phyloP scores from a whole-genome alignment of 1,140 invertebrate species.

The Drosophila watanabei region DNA sequence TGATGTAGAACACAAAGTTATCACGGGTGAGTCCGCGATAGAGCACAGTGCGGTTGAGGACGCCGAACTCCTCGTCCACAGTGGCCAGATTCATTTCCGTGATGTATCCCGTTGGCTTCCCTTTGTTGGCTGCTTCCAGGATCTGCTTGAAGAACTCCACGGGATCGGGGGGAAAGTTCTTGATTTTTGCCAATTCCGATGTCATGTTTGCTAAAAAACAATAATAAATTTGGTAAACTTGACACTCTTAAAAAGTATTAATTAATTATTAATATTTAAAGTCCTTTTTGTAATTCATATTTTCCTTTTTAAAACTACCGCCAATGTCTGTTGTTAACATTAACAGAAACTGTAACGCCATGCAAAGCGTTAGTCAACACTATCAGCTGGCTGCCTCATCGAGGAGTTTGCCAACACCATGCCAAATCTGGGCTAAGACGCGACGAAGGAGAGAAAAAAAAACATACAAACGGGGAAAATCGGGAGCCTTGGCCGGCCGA shows the following conservation, averaged over 20 bases:
- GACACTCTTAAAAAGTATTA: too few relatives aligned
- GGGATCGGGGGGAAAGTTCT: slow-evolving; percentile 48
- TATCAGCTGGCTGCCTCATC: neutral
- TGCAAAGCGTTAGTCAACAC: slow-evolving; percentile 1
- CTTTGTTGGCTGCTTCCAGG: slow-evolving; percentile 15
- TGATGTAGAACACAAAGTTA: slow-evolving; percentile 66
- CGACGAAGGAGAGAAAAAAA: neutral
- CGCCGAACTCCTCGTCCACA: slow-evolving; percentile 65
- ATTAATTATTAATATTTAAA: too few relatives aligned
- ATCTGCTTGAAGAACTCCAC: slow-evolving; percentile 59
- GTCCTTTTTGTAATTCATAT: too few relatives aligned
- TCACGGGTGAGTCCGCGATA: slow-evolving; percentile 68
- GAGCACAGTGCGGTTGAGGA: slow-evolving; percentile 74
- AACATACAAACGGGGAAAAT: slow-evolving; percentile 18
- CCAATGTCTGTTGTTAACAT: neutral
- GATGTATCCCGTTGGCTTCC: neutral
- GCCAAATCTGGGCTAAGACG: slow-evolving; percentile 15
- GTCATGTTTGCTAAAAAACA: slow-evolving; percentile 35
- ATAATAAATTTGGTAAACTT: neutral
- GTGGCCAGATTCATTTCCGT: slow-evolving; percentile 76
- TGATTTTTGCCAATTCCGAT: slow-evolving; percentile 60
- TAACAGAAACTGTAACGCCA: slow-evolving; percentile 4
- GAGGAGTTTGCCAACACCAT: slow-evolving; percentile 3
- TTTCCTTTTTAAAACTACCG: slow-evolving; percentile 9
- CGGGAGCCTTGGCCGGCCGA: slow-evolving; percentile 36